phyloP scores from a whole-genome alignment of 2,113 vertebrate genomes.

The Marcusenius ussheri region DNA sequence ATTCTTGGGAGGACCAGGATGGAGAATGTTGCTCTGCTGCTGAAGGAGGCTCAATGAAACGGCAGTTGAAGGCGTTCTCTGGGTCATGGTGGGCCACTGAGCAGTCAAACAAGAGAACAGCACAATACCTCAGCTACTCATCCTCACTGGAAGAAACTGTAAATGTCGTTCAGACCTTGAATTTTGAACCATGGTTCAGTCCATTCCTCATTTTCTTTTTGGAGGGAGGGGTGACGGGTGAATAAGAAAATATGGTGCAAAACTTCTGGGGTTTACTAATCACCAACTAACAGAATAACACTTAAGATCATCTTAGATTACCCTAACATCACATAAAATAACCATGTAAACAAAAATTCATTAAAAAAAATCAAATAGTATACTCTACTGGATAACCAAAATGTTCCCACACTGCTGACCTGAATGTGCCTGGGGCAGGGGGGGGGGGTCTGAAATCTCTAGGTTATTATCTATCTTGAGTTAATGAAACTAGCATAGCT shows the following conservation, averaged over 20 bases:
- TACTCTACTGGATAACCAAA: not conserved
- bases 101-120: slow-evolving; percentile 7
- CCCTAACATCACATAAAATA: not conserved
- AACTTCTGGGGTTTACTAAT: not conserved
- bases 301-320: not conserved
- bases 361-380: not conserved
- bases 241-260: not conserved
- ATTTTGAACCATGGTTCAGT: not conserved
- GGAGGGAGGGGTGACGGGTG: not conserved
- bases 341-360: not conserved
- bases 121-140: slow-evolving; percentile 7
- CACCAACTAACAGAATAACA: not conserved
- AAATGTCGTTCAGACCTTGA: not conserved
- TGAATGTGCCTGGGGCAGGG: not conserved
- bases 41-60: slow-evolving; percentile 87
- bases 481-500: not conserved
- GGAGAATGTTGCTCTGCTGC: slow-evolving; percentile 83
- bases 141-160: not conserved
- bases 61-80: slow-evolving; percentile 93
- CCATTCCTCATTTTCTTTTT: not conserved
- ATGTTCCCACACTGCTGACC: not conserved
- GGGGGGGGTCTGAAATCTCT: not conserved
- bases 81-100: slow-evolving; percentile 91
- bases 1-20: slow-evolving; percentile 91
- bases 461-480: not conserved